Base-by-base conservation (phyloP, 92 coral and sea anemone genomes). In the Phenganax marumi region DNA sequence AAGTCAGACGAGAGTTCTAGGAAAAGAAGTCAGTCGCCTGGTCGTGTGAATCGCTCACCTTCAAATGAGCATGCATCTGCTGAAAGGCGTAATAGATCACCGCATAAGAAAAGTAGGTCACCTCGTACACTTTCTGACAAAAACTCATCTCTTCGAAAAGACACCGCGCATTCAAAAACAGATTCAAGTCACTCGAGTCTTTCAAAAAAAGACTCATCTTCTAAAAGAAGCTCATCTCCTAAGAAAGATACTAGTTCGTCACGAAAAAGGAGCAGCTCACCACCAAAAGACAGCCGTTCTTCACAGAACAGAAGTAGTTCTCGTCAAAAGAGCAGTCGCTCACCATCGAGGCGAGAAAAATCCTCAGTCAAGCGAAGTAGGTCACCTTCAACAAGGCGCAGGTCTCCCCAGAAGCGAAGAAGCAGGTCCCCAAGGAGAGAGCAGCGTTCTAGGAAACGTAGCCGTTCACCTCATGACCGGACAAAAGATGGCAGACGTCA, bases 311-410 rank as follows among this genome's bases (percentile, higher is more conserved):
- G 77, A 52, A 81, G 85, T n/a, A 89, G 84, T 23, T 74, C 84
- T 50, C 81, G 80, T 19, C 76, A 87, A 52, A 79, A 84, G 46
- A n/a, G 76, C 66, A 91, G 43, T 33, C 43, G 43, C 5, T 33
- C 43, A 33, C 43, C 43, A 33, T 33, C 43, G 77, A 85, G 60
- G 12, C 43, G 87, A 62, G 80, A 90, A 22, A 89, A 87, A 33
- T 86, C 91, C 11, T 90, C 97, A 18, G 80, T 91, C 68, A 82
- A 89, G 25, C 85, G 88, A 11, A 84, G 90, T 51, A 91, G 88
- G 43, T 89, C 92, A 11, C 92, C 92, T 16, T 56, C 87, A 24
- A 75, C 81, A 57, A 60, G 49, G 10, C 21, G 70, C 8, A 50
- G 81, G 16, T 73, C 86, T 33, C 54, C 73, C 43, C 43, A 33